Evolutionary conservation across 2,113 vertebrate species (phyloP), one percentile per base, ranked within the genome.

Genomic region (Sprattus sprattus): DNA sequence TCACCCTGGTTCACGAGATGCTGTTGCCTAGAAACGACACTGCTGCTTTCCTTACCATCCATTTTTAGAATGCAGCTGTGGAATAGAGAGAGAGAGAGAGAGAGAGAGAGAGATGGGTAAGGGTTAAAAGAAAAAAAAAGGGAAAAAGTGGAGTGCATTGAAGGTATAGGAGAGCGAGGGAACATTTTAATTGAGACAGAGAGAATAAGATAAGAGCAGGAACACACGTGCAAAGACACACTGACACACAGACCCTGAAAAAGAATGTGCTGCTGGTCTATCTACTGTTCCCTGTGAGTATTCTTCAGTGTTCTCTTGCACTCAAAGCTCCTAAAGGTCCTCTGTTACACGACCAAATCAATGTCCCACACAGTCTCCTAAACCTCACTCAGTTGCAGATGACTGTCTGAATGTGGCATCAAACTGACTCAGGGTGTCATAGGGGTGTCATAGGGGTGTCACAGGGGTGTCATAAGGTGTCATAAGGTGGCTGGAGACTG

Each of bases 11-110:
- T 67, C 60, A 82, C 82, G 81, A 84, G 89, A 88, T 87, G 54
- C 85, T 86, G 89, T 90, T 90, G 89, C 89, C 85, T 89, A 84
- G 89, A 89, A 86, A 89, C 89, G 50, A 75, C 83, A 81, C 57
- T 57, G 81, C 78, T 87, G 20, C 78, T 86, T 78, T 18, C 83
- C 81, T 85, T 52, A 83, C n/a, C n/a, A 83, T 89, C 87, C 85
- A 83, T 85, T 87, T 89, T 83, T 83, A 89, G 87, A 82, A 81
- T 88, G 86, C 87, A 89, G 83, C 85, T 89, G 83, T 89, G 87
- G 81, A 83, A 82, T 16, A 57, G 83, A 81, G 83, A 45, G 64
- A 32, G 85, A 50, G 71, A 50, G 39, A 60, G 22, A 39, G 64
- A 46, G 57, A 25, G 83, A 54, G 22, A 6, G 57, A 60, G 20